Percentiles rank a stretch among this genome's conserved stretches.
Evolutionary conservation across 2,797 vertebrate species (phyloP).

Genomic region (Phylloscopus collybita): DNA sequence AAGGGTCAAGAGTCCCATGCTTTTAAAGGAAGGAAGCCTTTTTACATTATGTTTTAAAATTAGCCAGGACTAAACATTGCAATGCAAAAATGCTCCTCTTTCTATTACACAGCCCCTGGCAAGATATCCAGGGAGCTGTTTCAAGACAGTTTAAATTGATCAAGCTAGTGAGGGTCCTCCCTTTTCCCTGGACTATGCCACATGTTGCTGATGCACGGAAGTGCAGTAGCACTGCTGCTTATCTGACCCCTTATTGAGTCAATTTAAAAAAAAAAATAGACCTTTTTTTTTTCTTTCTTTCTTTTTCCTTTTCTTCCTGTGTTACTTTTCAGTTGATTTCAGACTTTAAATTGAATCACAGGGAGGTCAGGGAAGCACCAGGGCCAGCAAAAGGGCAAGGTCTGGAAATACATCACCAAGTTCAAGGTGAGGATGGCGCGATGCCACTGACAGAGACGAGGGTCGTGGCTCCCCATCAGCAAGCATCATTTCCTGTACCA

Average conservation of each 20-base stretch:
- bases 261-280: constrained; percentile 7
- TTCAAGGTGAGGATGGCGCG: background rate
- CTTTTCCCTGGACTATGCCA: background rate
- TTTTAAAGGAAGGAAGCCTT: background rate
- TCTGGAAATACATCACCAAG: background rate
- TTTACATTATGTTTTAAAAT: background rate
- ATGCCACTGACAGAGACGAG: rapidly evolving
- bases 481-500: background rate
- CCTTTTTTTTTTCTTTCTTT: background rate
- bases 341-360: background rate
- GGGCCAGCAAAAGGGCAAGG: background rate
- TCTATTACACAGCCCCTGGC: background rate
- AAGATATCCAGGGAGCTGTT: background rate
- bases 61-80: background rate
- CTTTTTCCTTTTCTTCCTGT: background rate
- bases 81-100: background rate
- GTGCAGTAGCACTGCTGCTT: background rate
- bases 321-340: constrained; percentile 11
- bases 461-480: background rate
- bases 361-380: background rate
- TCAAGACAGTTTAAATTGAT: background rate
- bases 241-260: background rate
- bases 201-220: background rate
- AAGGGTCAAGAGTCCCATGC: background rate
- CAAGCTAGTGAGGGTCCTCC: background rate